A percentile compares a stretch with the other conserved stretches of the same genome.
phyloP scores from a whole-genome alignment of 2,113 vertebrate genomes.

The Panurus biarmicus region DNA sequence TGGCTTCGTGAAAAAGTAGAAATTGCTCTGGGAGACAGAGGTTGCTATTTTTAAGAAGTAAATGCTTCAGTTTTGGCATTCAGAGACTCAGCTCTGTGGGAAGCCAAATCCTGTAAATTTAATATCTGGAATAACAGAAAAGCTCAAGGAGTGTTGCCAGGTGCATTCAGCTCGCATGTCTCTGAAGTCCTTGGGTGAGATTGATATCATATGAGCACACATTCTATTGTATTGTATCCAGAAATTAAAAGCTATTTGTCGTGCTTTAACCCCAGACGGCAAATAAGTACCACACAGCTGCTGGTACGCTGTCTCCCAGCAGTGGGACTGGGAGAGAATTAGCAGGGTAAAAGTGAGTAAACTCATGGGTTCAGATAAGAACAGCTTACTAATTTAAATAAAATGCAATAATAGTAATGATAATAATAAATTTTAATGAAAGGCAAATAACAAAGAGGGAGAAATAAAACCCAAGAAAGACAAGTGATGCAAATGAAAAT shows the following conservation, averaged over 20 bases:
- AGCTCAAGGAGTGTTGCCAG: slow-evolving; percentile 13
- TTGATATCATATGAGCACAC: not conserved
- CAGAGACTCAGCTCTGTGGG: not conserved
- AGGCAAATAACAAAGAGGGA: not conserved
- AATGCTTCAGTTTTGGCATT: slow-evolving; percentile 4
- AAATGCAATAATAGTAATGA: not conserved
- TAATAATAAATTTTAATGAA: not conserved
- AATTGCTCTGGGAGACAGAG: not conserved
- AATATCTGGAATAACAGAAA: slow-evolving; percentile 1
- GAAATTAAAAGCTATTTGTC: slow-evolving; percentile 6
- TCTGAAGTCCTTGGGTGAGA: not conserved
- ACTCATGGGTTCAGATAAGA: not conserved
- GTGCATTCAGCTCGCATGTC: not conserved
- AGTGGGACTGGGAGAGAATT: not conserved
- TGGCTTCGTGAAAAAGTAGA: not conserved
- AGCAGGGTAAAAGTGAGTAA: not conserved
- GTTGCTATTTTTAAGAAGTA: slow-evolving; percentile 43
- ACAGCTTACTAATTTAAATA: not conserved
- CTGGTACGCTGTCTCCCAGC: not conserved
- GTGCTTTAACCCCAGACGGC: not conserved
- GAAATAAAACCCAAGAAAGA: not conserved
- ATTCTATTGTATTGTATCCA: not conserved
- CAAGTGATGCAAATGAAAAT: not conserved
- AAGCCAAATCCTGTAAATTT: slow-evolving; percentile 21
- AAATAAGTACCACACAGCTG: not conserved